Percentiles rank a stretch among this genome's conserved stretches.
Evolutionary conservation across 92 coral and sea anemone genomes (phyloP).

Genomic region (Phenganax subtilis): DNA sequence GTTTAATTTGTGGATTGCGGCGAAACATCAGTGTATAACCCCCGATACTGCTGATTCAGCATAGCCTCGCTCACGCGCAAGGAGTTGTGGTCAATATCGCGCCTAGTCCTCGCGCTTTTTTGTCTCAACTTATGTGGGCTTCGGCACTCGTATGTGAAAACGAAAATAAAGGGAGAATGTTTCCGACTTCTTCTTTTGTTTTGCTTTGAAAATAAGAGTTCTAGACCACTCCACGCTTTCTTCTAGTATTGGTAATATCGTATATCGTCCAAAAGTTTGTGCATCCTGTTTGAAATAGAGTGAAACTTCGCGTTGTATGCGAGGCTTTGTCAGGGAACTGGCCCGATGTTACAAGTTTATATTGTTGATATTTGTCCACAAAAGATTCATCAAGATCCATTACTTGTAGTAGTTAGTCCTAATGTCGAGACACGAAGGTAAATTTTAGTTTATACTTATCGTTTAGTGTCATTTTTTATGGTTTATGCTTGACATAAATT

Average conservation of each 20-base stretch:
- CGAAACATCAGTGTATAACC: too few species aligned
- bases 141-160: background rate
- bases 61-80: too few species aligned
- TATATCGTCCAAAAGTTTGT: background rate
- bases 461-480: background rate
- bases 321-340: background rate
- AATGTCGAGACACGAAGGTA: conserved; percentile 99
- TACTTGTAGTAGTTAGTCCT: background rate
- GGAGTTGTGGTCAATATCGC: background rate
- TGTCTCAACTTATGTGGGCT: conserved; percentile 8
- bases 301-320: background rate
- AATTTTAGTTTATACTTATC: conserved; percentile 27
- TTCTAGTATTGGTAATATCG: background rate
- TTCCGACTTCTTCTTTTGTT: background rate
- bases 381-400: background rate
- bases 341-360: background rate
- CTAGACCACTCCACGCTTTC: background rate
- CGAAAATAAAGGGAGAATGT: background rate
- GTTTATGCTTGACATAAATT: background rate
- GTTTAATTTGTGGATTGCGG: too few species aligned
- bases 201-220: background rate
- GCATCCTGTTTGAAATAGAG: background rate
- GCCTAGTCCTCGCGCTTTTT: conserved; percentile 13
- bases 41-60: too few species aligned
- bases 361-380: background rate